Evolutionary conservation across 1,140 invertebrate species (phyloP).

Genomic region (Drosophila ficusphila): DNA sequence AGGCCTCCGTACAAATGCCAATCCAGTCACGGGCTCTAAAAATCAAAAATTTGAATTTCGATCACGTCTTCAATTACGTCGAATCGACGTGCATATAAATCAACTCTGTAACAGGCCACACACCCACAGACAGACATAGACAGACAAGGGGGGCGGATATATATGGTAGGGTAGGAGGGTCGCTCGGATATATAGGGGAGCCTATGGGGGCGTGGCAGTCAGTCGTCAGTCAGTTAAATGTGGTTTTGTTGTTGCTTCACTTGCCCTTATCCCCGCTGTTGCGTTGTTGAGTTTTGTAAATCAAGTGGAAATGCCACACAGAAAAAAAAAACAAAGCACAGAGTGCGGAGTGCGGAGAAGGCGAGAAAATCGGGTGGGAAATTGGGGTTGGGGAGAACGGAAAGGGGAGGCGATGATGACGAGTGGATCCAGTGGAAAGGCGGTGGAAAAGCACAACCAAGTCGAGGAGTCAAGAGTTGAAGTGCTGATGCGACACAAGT

Average conservation of each 20-base stretch:
- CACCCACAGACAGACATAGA: neutral
- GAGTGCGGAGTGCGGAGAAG: neutral
- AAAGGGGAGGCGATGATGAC: constrained; percentile 33
- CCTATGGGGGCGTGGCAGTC: constrained; percentile 31
- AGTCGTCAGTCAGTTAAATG: constrained; percentile 74
- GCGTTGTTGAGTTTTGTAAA: constrained; percentile 77
- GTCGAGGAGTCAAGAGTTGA: constrained; percentile 44
- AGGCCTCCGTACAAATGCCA: constrained; percentile 41
- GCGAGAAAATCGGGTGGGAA: neutral
- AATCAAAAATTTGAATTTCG: constrained; percentile 83
- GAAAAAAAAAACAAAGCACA: constrained; percentile 25
- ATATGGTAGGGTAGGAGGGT: neutral
- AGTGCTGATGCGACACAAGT: constrained; percentile 39
- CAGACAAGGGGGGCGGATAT: neutral
- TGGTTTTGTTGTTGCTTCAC: constrained; percentile 61
- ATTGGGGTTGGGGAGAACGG: constrained; percentile 1
- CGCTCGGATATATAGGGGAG: neutral
- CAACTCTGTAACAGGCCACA: constrained; percentile 63
- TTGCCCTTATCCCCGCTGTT: constrained; percentile 45
- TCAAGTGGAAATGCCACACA: constrained; percentile 75
- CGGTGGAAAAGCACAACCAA: constrained; percentile 57
- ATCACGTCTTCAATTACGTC: constrained; percentile 83
- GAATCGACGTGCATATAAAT: constrained; percentile 83
- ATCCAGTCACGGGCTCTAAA: constrained; percentile 67
- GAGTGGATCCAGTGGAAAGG: constrained; percentile 18